Percentiles rank a stretch among this genome's conserved stretches.
These are phyloP conservation scores for Lophochroa leadbeateri DNA, from an alignment of 2,113 vertebrate genomes.

Conservation along the genomic window DNA sequence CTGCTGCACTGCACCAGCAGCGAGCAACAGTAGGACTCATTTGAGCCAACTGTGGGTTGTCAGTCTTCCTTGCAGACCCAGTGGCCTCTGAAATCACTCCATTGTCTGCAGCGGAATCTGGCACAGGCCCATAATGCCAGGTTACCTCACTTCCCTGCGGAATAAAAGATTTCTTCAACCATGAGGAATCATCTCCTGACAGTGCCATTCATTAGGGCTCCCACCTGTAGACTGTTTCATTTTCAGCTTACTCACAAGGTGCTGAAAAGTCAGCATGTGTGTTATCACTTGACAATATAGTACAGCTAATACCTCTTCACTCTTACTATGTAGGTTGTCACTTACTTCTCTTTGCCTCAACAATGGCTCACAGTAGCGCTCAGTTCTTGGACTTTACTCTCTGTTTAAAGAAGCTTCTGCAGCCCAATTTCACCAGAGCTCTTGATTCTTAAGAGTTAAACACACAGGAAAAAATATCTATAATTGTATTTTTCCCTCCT, in stretches of 20 bases:
- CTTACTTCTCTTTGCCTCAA: background rate
- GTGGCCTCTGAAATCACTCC: conserved; percentile 56
- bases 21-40: conserved; percentile 3
- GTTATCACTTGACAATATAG: conserved; percentile 62
- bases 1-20: conserved; percentile 15
- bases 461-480: accelerated
- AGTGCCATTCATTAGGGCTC: conserved; percentile 37
- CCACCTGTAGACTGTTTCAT: conserved; percentile 65
- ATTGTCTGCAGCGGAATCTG: conserved; percentile 35
- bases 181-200: conserved; percentile 45
- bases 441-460: background rate
- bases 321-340: accelerated
- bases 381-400: background rate
- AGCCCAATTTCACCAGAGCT: background rate
- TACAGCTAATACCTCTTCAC: conserved; percentile 14
- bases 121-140: conserved; percentile 47
- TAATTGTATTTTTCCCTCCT: background rate
- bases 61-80: conserved; percentile 44
- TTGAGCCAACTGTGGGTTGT: conserved; percentile 15
- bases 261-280: conserved; percentile 52
- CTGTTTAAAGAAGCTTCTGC: background rate
- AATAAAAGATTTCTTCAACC: conserved; percentile 66
- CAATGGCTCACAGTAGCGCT: conserved; percentile 1
- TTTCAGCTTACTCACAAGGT: conserved; percentile 44
- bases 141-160: conserved; percentile 58